Percentiles rank a stretch among this genome's conserved stretches.
Evolutionary conservation across 2,888 invertebrate species (phyloP).

Genomic region (Junonia oenone): DNA sequence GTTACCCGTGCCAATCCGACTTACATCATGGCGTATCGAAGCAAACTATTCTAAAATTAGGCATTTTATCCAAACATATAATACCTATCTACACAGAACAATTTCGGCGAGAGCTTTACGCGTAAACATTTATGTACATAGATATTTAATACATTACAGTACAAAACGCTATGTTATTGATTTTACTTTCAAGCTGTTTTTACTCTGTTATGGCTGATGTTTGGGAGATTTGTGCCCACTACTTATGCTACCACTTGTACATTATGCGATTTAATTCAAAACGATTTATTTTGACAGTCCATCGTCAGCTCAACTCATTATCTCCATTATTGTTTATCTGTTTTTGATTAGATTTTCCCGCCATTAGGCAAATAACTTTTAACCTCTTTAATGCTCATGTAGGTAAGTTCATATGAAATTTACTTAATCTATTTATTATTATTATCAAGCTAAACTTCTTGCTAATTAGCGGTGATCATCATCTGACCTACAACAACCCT

Average conservation of each 20-base stretch:
- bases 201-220: no score
- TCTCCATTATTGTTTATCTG: no score
- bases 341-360: no score
- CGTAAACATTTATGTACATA: background rate
- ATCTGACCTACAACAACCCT: background rate
- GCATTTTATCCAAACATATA: background rate
- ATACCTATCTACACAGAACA: background rate
- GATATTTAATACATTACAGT: no score
- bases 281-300: no score
- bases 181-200: no score
- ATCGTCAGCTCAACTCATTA: no score
- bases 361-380: background rate
- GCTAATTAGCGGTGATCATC: background rate
- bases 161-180: no score
- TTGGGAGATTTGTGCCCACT: no score
- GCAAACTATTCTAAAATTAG: background rate
- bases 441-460: no score
- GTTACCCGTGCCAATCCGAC: background rate
- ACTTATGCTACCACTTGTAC: no score
- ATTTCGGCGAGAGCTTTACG: background rate
- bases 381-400: background rate
- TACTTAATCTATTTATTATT: background rate
- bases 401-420: background rate
- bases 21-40: background rate
- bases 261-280: no score